These are phyloP conservation scores for Leptinotarsa undecemlineata DNA, from an alignment of 1,140 invertebrate species.

Conservation along the genomic window DNA sequence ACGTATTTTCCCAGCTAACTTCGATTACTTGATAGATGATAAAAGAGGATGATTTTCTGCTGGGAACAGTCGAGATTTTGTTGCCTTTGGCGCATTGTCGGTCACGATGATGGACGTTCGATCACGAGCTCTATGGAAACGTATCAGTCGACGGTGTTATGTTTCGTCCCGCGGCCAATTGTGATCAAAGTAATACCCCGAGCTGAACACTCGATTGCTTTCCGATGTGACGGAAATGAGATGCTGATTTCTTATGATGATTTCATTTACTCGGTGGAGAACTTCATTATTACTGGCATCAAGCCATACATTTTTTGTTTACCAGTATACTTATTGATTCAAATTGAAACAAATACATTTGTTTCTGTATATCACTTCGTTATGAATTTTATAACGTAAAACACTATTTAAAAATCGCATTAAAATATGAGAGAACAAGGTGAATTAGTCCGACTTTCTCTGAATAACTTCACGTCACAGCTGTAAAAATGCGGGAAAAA, in stretches of 20 bases:
- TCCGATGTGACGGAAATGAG: conserved; percentile 5
- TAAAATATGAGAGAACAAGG: too few species aligned
- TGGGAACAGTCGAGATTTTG: background rate
- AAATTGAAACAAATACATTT: too few species aligned
- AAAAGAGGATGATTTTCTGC: conserved; percentile 2
- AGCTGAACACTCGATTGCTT: background rate
- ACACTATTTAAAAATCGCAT: too few species aligned
- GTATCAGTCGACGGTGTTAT: conserved; percentile 2
- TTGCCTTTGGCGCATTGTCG: conserved; percentile 1
- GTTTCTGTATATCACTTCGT: too few species aligned
- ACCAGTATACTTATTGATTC: too few species aligned
- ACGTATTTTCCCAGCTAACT: background rate
- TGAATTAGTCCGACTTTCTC: too few species aligned
- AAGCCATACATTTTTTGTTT: too few species aligned
- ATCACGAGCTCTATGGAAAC: conserved; percentile 7
- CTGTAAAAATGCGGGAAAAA: too few species aligned
- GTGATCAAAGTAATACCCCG: conserved; percentile 5
- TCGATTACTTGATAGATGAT: conserved; percentile 1
- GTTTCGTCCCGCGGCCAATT: background rate
- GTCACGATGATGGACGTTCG: conserved; percentile 1
- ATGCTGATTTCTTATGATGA: conserved; percentile 6
- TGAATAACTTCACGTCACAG: too few species aligned
- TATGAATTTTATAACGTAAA: too few species aligned
- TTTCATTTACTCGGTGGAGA: background rate
- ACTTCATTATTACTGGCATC: too few species aligned